Evolutionary conservation across 2,113 vertebrate genomes (phyloP).

Genomic region (Pangasianodon hypophthalmus): DNA sequence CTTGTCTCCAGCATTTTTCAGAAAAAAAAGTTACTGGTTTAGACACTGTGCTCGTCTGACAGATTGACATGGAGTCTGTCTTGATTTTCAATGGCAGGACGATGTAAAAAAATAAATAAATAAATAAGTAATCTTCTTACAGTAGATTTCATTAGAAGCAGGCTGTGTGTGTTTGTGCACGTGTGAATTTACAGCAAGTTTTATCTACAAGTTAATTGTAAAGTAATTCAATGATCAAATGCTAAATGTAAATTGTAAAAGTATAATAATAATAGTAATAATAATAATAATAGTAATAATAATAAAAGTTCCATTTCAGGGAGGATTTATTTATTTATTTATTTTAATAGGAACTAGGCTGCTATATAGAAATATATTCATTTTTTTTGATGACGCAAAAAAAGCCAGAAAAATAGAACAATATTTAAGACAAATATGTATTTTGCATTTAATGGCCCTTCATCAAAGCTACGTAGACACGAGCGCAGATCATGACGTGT

Average conservation of each 20-base stretch:
- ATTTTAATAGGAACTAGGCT: too few relatives aligned
- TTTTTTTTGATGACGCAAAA: not conserved
- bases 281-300: too few relatives aligned
- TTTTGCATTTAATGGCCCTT: not conserved
- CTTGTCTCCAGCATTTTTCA: not conserved
- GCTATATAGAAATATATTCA: too few relatives aligned
- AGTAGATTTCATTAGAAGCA: not conserved
- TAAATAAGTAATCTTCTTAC: too few relatives aligned
- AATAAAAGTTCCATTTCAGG: too few relatives aligned
- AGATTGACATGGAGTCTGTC: too few relatives aligned
- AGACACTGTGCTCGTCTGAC: too few relatives aligned
- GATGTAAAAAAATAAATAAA: too few relatives aligned
- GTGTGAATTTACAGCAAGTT: not conserved
- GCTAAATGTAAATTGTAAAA: too few relatives aligned
- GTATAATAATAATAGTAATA: too few relatives aligned
- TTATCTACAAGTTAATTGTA: not conserved
- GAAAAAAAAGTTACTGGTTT: not conserved
- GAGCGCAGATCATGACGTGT: not conserved
- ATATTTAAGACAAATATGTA: not conserved
- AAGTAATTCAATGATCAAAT: not conserved
- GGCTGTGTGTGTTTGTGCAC: not conserved
- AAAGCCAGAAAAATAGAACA: not conserved
- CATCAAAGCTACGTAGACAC: not conserved
- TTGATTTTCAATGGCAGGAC: too few relatives aligned
- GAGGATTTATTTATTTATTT: too few relatives aligned